phyloP scores from a whole-genome alignment of 2,797 vertebrate species.

The Acrossocheilus wenchowensis region DNA sequence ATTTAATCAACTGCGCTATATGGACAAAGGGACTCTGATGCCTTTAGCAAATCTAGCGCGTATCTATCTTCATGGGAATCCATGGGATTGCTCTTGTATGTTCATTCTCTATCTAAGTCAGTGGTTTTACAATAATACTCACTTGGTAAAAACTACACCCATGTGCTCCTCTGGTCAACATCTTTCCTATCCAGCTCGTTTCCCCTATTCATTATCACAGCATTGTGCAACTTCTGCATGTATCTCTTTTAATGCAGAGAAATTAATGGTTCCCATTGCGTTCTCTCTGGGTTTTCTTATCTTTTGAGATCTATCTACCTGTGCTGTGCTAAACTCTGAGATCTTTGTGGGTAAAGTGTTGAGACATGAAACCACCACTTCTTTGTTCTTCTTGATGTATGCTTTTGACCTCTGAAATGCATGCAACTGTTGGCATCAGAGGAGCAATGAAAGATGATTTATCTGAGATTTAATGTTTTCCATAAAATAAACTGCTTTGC shows the following conservation, averaged over 20 bases:
- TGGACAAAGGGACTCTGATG: constrained; percentile 62
- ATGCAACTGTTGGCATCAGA: neutral
- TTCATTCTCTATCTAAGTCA: constrained; percentile 62
- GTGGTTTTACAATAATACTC: constrained; percentile 65
- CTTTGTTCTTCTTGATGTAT: neutral
- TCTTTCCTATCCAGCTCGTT: constrained; percentile 17
- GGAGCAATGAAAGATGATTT: neutral
- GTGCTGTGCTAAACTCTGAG: neutral
- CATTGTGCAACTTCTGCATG: constrained; percentile 43
- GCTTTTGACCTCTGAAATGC: neutral
- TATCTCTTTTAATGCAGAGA: constrained; percentile 8
- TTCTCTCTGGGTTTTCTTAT: constrained; percentile 7
- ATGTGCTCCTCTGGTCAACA: constrained; percentile 50
- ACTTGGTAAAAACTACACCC: constrained; percentile 53
- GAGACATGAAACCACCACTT: neutral
- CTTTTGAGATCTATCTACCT: neutral
- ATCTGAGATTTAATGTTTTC: neutral
- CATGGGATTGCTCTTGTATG: constrained; percentile 69
- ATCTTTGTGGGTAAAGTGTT: neutral
- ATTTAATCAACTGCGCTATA: constrained; percentile 65
- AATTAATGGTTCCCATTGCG: neutral
- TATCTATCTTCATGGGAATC: constrained; percentile 66
- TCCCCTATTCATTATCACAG: constrained; percentile 19
- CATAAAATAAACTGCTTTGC: neutral
- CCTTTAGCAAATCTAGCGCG: constrained; percentile 50